Percentiles rank a stretch among this genome's conserved stretches.
Evolutionary conservation across 2,113 vertebrate species (phyloP).

Genomic region (Aegithalos caudatus): DNA sequence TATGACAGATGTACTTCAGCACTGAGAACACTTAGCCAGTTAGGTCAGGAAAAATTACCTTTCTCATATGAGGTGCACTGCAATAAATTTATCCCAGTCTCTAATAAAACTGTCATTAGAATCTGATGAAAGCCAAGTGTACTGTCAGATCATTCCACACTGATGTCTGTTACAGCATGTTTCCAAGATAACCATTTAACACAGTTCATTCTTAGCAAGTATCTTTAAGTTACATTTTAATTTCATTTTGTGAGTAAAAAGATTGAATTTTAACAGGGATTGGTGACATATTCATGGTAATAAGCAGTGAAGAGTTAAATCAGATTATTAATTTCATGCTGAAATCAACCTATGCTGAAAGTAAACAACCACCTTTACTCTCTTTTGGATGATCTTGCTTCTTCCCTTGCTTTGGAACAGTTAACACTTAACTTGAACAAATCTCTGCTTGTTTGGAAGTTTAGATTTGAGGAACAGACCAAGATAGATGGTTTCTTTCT

Average conservation of each 20-base stretch:
- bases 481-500: constrained; percentile 39
- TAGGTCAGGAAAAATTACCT: not conserved
- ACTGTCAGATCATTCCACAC: not conserved
- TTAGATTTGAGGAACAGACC: constrained; percentile 27
- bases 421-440: constrained; percentile 20
- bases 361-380: not conserved
- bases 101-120: not conserved
- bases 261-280: not conserved
- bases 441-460: constrained; percentile 31
- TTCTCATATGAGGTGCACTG: not conserved
- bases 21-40: not conserved
- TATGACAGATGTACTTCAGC: not conserved
- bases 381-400: not conserved
- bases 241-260: not conserved
- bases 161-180: not conserved
- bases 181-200: not conserved
- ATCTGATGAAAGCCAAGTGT: not conserved
- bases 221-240: not conserved
- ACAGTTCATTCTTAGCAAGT: not conserved
- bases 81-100: not conserved
- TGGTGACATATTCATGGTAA: not conserved
- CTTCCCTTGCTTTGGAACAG: not conserved
- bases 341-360: constrained; percentile 1
- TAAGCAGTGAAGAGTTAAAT: not conserved
- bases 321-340: constrained; percentile 5